phyloP scores from a whole-genome alignment of 2,113 vertebrate species.

The Eonycteris spelaea region DNA sequence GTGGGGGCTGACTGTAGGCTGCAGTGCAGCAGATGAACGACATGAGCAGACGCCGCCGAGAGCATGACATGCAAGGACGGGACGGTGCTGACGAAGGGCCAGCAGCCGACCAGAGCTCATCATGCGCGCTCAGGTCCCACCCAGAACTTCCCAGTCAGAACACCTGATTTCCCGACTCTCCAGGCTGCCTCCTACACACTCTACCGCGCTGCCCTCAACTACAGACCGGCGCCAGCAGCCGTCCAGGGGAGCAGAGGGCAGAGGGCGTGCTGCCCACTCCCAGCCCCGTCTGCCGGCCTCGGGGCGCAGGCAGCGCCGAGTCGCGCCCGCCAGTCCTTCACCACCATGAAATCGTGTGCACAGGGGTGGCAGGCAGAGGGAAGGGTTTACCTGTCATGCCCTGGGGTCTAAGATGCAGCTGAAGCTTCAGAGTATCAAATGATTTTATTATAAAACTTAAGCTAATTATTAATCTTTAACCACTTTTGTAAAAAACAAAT shows the following conservation, averaged over 20 bases:
- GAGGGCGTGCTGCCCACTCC: not conserved
- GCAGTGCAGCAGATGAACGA: not conserved
- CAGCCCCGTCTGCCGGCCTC: not conserved
- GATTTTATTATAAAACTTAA: slow-evolving; percentile 61
- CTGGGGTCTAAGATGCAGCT: not conserved
- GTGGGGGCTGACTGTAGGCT: not conserved
- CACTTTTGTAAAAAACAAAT: slow-evolving; percentile 34
- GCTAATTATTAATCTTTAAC: not conserved
- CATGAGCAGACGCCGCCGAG: not conserved
- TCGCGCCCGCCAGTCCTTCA: too few relatives aligned
- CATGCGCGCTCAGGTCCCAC: not conserved
- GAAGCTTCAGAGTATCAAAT: not conserved
- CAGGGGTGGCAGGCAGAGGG: not conserved
- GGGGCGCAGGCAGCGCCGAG: fast-evolving
- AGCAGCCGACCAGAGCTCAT: not conserved
- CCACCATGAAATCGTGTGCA: not conserved
- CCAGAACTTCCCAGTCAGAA: not conserved
- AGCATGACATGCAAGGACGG: not conserved
- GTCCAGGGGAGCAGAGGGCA: too few relatives aligned
- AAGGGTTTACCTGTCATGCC: not conserved
- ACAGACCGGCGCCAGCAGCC: fast-evolving
- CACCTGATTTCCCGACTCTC: not conserved
- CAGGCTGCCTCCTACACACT: not conserved
- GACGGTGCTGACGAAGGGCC: not conserved
- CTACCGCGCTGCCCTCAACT: not conserved